Evolutionary conservation across 1,140 invertebrate genomes (phyloP).

Genomic region (Popillia japonica): DNA sequence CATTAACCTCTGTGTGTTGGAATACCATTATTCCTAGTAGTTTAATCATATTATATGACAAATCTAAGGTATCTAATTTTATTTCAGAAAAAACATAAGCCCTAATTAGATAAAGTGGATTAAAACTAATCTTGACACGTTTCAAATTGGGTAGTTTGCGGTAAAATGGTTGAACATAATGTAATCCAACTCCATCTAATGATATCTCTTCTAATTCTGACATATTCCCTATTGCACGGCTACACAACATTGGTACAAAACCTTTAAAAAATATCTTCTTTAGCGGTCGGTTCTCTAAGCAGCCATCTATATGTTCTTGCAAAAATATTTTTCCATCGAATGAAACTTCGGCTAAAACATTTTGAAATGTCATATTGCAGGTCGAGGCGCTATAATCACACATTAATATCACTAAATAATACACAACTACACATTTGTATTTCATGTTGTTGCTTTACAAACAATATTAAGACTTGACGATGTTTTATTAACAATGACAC

Average conservation of each 20-base stretch:
- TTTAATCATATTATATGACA: neutral
- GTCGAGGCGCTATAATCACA: neutral
- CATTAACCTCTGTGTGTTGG: neutral
- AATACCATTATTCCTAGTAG: neutral
- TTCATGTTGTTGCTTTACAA: neutral
- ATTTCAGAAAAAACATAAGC: neutral
- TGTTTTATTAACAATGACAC: too few relatives aligned
- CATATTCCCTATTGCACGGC: neutral
- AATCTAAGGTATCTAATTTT: neutral
- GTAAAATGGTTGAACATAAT: neutral
- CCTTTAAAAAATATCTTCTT: neutral
- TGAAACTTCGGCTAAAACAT: neutral
- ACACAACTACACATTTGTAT: neutral
- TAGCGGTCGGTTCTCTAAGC: neutral
- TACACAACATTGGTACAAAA: neutral
- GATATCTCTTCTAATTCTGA: neutral
- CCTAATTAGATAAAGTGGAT: neutral
- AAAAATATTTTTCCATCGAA: neutral
- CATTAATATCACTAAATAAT: neutral
- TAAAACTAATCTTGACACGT: neutral
- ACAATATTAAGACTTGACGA: too few relatives aligned
- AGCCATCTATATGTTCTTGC: neutral
- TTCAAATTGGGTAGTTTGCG: neutral
- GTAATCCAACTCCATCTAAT: neutral
- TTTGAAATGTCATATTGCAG: neutral